phyloP scores from a whole-genome alignment of 2,113 vertebrate genomes.

The Cinclus mexicanus region DNA sequence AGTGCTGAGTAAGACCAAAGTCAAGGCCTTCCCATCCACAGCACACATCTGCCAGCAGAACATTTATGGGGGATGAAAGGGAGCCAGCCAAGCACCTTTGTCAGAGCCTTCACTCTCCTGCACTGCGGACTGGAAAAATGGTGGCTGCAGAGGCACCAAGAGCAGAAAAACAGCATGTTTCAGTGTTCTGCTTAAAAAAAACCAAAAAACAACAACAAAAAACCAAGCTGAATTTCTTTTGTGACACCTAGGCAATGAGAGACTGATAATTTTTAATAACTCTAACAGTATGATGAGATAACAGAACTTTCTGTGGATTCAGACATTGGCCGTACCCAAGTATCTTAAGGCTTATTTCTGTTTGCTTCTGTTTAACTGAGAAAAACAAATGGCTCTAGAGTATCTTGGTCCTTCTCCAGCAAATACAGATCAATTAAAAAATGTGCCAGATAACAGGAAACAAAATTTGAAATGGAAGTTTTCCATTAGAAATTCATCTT shows the following conservation, averaged over 20 bases:
- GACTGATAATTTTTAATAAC: background rate
- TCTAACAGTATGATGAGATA: background rate
- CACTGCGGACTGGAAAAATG: background rate
- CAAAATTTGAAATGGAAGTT: background rate
- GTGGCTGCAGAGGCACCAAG: background rate
- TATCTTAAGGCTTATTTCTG: background rate
- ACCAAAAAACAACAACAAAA: too few species aligned
- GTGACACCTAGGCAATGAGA: background rate
- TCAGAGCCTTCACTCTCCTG: background rate
- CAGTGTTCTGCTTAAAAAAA: background rate
- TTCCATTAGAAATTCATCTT: background rate
- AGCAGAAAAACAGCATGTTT: background rate
- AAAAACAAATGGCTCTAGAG: background rate
- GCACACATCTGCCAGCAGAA: accelerated
- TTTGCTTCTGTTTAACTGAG: background rate
- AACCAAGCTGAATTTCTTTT: background rate
- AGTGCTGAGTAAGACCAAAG: background rate
- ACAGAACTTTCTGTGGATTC: background rate
- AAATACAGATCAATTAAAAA: background rate
- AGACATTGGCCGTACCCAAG: background rate
- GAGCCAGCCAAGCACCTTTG: background rate
- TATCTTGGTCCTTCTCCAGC: background rate
- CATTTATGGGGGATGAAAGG: background rate
- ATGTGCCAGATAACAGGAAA: background rate
- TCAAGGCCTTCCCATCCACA: background rate